Conservation (phyloP, 2,888 invertebrate genomes). For the Perizoma affinitatum region DNA sequence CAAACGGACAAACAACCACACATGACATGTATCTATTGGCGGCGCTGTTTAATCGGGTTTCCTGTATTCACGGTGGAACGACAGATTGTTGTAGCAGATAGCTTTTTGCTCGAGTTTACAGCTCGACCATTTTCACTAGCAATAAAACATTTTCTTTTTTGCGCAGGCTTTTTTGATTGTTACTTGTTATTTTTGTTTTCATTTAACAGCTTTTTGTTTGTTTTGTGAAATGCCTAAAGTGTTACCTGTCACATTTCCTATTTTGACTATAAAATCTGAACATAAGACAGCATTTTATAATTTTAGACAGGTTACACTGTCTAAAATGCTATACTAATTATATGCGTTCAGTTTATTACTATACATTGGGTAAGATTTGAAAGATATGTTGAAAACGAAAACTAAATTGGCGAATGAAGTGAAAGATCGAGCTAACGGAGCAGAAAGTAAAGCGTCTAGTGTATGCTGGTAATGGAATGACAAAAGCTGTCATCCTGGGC, state of each 20-base stretch:
- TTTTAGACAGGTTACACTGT: too few relatives aligned
- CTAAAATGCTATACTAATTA: too few relatives aligned
- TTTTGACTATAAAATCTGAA: neutral
- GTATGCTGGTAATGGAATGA: too few relatives aligned
- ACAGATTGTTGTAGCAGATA: conserved; percentile 20
- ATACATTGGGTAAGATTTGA: conserved; percentile 4
- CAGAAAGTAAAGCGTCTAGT: neutral
- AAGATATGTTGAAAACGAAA: conserved; percentile 2
- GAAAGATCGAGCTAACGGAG: conserved; percentile 4
- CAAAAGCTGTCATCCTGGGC: too few relatives aligned
- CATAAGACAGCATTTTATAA: too few relatives aligned
- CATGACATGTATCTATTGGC: conserved; percentile 13
- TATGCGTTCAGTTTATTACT: neutral
- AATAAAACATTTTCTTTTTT: conserved; percentile 19
- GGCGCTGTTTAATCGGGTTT: conserved; percentile 10
- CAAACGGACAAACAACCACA: conserved; percentile 13
- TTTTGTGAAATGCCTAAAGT: conserved; percentile 4
- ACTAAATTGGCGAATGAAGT: conserved; percentile 11
- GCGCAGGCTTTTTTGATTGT: conserved; percentile 11
- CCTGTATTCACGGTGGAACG: conserved; percentile 2
- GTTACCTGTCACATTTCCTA: neutral
- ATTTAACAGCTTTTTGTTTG: conserved; percentile 10
- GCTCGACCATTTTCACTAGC: conserved; percentile 12
- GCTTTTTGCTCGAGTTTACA: conserved; percentile 19
- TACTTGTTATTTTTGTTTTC: conserved; percentile 12